phyloP scores from a whole-genome alignment of 2,113 vertebrate genomes.

The Varanus salvator region DNA sequence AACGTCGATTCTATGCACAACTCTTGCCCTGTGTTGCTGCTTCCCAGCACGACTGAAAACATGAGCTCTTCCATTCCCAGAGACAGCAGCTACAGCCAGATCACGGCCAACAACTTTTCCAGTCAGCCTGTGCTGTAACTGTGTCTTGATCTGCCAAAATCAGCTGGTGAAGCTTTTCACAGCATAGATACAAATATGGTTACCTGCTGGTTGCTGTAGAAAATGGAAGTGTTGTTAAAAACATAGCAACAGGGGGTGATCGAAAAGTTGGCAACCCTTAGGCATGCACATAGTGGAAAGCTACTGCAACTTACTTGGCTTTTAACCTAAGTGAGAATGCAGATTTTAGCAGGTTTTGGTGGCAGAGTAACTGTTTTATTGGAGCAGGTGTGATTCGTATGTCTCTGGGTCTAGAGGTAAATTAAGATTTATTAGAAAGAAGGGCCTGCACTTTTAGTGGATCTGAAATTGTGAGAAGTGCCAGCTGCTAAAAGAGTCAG shows the following conservation, averaged over 20 bases:
- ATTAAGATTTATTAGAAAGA: constrained; percentile 34
- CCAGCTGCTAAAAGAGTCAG: constrained; percentile 42
- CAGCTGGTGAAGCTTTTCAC: not conserved
- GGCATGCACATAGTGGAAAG: constrained; percentile 4
- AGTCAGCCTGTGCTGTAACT: not conserved
- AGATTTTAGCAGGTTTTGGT: not conserved
- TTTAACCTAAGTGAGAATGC: constrained; percentile 26
- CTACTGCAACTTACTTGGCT: not conserved
- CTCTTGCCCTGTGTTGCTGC: not conserved
- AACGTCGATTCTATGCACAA: constrained; percentile 1
- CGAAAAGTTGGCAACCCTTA: constrained; percentile 21
- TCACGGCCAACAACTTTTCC: not conserved
- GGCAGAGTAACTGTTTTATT: not conserved
- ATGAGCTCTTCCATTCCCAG: not conserved
- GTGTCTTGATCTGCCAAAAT: not conserved
- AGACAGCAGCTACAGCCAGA: not conserved
- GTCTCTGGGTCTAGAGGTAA: not conserved
- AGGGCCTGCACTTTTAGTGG: constrained; percentile 48
- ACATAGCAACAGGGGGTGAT: not conserved
- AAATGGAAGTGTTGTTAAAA: not conserved
- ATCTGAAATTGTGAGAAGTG: constrained; percentile 34
- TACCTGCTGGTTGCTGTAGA: not conserved
- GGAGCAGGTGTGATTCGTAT: not conserved
- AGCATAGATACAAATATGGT: not conserved
- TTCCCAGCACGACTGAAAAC: constrained; percentile 21